phyloP scores from a whole-genome alignment of 2,797 vertebrate species.

The Dendrocincla tyrannina region DNA sequence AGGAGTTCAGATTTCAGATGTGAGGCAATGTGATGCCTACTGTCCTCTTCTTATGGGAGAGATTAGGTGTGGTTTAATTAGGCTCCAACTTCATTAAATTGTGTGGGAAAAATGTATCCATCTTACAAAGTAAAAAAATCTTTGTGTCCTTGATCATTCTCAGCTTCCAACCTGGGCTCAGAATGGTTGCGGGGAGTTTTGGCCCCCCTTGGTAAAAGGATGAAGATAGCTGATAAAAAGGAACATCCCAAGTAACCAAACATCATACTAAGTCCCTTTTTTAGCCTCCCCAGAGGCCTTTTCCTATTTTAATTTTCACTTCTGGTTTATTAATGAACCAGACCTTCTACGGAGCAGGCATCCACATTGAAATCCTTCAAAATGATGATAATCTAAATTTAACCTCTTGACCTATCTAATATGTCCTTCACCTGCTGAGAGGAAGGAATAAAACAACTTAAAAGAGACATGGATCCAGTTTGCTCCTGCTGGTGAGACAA shows the following conservation, averaged over 20 bases:
- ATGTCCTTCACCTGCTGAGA: not conserved
- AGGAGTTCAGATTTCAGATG: not conserved
- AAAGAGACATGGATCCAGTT: not conserved
- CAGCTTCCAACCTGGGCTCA: not conserved
- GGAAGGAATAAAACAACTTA: not conserved
- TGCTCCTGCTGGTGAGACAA: not conserved
- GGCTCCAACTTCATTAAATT: not conserved
- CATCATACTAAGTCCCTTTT: not conserved
- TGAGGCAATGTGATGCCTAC: not conserved
- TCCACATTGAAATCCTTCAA: not conserved
- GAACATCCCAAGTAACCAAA: not conserved
- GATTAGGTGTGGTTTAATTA: not conserved
- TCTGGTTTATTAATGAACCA: not conserved
- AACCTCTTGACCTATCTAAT: not conserved
- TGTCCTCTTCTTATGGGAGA: not conserved
- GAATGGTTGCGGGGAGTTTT: not conserved
- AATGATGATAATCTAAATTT: not conserved
- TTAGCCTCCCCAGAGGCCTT: not conserved
- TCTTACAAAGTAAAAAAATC: not conserved
- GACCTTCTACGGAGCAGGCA: not conserved
- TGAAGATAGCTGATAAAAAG: not conserved
- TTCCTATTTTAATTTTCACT: not conserved
- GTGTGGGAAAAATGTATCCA: not conserved
- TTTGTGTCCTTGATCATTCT: not conserved
- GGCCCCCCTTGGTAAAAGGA: not conserved